These are phyloP conservation scores for Holocentrus rufus DNA, from an alignment of 2,797 vertebrate genomes.

Conservation along the genomic window DNA sequence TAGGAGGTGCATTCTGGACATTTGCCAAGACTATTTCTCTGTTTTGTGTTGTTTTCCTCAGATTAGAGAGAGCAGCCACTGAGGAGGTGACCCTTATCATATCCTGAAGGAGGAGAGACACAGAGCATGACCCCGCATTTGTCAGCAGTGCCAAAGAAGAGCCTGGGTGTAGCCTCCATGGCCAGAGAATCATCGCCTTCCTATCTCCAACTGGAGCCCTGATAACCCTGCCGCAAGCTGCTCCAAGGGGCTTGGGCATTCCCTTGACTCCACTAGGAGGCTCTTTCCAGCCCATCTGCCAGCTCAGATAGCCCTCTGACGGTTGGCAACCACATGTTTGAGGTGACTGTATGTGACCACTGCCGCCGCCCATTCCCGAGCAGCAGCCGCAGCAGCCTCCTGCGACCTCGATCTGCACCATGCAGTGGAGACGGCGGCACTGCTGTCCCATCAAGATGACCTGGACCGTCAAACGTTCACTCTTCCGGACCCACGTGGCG, in stretches of 20 bases:
- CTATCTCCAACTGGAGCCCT: conserved; percentile 44
- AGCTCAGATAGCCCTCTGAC: conserved; percentile 73
- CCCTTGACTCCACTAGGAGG: conserved; percentile 66
- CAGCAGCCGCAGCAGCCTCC: conserved; percentile 65
- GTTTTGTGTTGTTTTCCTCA: conserved; percentile 67
- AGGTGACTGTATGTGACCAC: conserved; percentile 75
- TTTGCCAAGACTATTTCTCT: conserved; percentile 51
- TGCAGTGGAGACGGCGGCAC: conserved; percentile 98
- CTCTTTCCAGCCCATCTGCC: conserved; percentile 65
- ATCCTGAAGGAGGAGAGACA: conserved; percentile 67
- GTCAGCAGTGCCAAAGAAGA: conserved; percentile 68
- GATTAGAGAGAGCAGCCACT: conserved; percentile 69
- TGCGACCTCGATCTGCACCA: conserved; percentile 82
- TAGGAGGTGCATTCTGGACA: conserved; percentile 29
- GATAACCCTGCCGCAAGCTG: conserved; percentile 48
- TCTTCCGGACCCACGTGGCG: conserved; percentile 93
- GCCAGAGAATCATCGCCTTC: conserved; percentile 60
- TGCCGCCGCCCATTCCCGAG: conserved; percentile 70
- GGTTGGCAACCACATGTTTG: conserved; percentile 81
- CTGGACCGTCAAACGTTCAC: conserved; percentile 92
- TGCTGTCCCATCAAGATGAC: conserved; percentile 98
- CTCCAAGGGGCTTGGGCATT: conserved; percentile 43
- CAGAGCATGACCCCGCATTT: conserved; percentile 70
- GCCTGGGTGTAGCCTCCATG: conserved; percentile 61
- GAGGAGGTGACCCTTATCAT: conserved; percentile 68